Conservation (phyloP, 2,888 invertebrate species). For the Dusona sp. region DNA sequence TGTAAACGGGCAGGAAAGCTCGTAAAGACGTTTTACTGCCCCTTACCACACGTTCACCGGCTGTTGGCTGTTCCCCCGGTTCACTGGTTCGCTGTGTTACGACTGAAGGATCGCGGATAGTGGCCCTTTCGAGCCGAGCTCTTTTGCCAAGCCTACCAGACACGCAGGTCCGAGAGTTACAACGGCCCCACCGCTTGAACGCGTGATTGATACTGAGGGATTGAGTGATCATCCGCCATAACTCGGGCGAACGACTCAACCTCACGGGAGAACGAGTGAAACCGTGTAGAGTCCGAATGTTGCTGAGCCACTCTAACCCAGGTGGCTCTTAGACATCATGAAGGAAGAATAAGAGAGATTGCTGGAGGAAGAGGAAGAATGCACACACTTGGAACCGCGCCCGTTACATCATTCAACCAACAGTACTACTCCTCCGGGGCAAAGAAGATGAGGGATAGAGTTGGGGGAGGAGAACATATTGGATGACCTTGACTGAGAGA, state of each 20-base stretch:
- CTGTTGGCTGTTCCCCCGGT: conserved; percentile 67
- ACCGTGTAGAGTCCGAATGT: conserved; percentile 29
- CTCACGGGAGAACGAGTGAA: conserved; percentile 51
- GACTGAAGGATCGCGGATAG: conserved; percentile 35
- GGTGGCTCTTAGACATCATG: conserved; percentile 24
- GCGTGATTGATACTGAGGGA: conserved; percentile 81
- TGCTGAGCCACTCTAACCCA: conserved; percentile 14
- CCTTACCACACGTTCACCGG: conserved; percentile 64
- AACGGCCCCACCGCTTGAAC: conserved; percentile 73
- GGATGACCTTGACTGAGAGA: conserved; percentile 70
- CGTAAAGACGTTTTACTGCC: conserved; percentile 81
- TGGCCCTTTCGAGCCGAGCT: conserved; percentile 29
- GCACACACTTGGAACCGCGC: conserved; percentile 66
- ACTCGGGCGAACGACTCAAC: conserved; percentile 66
- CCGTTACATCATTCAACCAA: conserved; percentile 60
- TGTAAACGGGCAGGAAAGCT: conserved; percentile 78
- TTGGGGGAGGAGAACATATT: conserved; percentile 18
- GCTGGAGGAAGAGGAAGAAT: conserved; percentile 58
- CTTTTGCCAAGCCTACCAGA: conserved; percentile 30
- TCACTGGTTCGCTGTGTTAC: conserved; percentile 53
- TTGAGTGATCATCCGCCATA: conserved; percentile 81
- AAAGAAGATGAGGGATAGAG: conserved; percentile 54
- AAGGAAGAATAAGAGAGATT: conserved; percentile 43
- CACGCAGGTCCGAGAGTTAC: conserved; percentile 72
- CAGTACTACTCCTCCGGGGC: conserved; percentile 20